A percentile compares a stretch with the other conserved stretches of the same genome.
These are phyloP conservation scores for Solenopsis fugax DNA, from an alignment of 1,140 invertebrate species.

Conservation along the genomic window DNA sequence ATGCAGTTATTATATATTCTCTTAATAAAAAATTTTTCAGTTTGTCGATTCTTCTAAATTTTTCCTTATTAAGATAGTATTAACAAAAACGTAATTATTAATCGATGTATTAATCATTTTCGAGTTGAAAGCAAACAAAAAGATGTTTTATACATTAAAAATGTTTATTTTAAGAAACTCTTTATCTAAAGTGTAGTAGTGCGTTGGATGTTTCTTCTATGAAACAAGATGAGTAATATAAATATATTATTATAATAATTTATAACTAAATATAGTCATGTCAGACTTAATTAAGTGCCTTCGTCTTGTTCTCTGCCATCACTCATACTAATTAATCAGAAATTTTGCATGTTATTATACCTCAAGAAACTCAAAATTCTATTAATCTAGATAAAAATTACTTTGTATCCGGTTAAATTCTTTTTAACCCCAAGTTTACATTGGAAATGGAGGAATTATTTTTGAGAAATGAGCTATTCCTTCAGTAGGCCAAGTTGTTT, in stretches of 20 bases:
- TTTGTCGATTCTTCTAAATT: too few species aligned
- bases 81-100: too few species aligned
- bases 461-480: neutral
- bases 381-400: neutral
- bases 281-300: too few species aligned
- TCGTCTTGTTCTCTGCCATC: too few species aligned
- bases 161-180: neutral
- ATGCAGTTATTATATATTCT: neutral
- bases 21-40: neutral
- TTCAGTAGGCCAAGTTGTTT: conserved; percentile 3
- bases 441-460: neutral
- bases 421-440: neutral
- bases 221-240: too few species aligned
- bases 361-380: neutral
- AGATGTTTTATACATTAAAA: neutral
- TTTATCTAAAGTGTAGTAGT: neutral
- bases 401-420: neutral
- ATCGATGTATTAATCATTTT: neutral
- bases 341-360: neutral
- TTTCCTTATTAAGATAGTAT: too few species aligned
- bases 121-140: neutral
- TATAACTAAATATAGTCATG: too few species aligned
- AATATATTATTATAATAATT: too few species aligned
- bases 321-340: neutral
- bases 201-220: too few species aligned